A percentile compares a stretch with the other conserved stretches of the same genome.
Conservation (phyloP, 1,140 invertebrate genomes). For the Nasonia giraulti region DNA sequence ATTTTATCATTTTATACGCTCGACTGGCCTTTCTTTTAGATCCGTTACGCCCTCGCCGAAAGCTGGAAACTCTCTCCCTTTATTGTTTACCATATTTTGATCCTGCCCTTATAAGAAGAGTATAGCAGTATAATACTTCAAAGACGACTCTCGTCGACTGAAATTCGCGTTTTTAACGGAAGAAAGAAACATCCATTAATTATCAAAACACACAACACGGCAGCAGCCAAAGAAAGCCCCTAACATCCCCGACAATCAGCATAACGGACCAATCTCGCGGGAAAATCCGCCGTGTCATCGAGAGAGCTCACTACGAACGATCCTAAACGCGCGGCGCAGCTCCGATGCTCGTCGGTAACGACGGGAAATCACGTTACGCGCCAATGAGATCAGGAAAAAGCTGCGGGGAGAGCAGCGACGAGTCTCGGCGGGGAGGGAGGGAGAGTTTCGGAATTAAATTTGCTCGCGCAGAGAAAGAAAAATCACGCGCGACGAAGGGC, state of each 20-base stretch:
- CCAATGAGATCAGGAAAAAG: constrained; percentile 18
- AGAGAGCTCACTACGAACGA: background rate
- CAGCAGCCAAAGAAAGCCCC: constrained; percentile 17
- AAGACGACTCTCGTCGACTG: too few species aligned
- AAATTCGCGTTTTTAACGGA: too few species aligned
- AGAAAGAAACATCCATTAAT: constrained; percentile 4
- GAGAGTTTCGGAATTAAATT: constrained; percentile 27
- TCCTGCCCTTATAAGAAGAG: too few species aligned
- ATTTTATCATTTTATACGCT: constrained; percentile 36
- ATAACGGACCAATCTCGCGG: constrained; percentile 31
- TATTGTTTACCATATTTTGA: background rate
- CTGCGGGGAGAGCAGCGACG: background rate
- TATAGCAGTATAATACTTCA: too few species aligned
- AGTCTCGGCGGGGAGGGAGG: background rate
- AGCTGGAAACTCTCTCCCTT: background rate
- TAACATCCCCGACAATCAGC: constrained; percentile 9
- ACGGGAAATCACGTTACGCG: constrained; percentile 30
- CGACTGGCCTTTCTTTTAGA: constrained; percentile 2
- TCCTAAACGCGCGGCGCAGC: constrained; percentile 3
- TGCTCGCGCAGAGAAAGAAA: constrained; percentile 21
- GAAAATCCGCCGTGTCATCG: constrained; percentile 34
- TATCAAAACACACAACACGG: background rate
- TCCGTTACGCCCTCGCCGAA: background rate
- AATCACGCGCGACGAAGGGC: background rate
- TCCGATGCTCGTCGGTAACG: background rate